Evolutionary conservation across 2,113 vertebrate genomes (phyloP).

Genomic region (Grus americana): DNA sequence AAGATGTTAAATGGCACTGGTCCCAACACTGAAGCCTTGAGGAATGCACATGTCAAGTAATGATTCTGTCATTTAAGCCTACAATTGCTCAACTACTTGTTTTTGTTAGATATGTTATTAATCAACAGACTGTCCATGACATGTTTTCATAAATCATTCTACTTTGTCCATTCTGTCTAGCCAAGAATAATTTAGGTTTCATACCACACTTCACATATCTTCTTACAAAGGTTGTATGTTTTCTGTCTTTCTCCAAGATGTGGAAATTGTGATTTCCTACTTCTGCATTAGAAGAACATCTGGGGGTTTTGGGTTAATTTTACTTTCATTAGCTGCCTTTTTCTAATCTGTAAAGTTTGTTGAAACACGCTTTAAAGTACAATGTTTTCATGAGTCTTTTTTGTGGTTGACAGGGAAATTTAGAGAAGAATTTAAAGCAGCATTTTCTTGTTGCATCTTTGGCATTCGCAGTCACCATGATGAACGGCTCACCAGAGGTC

Average conservation of each 20-base stretch:
- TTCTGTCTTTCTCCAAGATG: background rate
- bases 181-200: background rate
- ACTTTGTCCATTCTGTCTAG: background rate
- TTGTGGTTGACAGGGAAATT: slow-evolving; percentile 86
- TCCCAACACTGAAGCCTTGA: too few species aligned
- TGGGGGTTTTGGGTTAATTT: background rate
- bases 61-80: background rate
- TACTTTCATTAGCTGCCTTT: background rate
- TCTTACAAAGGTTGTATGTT: background rate
- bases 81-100: background rate
- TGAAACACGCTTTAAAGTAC: background rate
- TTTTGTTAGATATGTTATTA: background rate
- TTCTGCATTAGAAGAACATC: background rate
- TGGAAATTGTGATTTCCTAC: background rate
- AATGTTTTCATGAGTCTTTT: slow-evolving; percentile 41
- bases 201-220: background rate
- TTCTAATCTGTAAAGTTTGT: background rate
- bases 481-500: slow-evolving; percentile 72
- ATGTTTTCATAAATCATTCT: background rate
- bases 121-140: background rate
- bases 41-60: background rate
- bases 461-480: slow-evolving; percentile 65
- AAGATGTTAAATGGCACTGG: too few species aligned
- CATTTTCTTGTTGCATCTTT: slow-evolving; percentile 88
- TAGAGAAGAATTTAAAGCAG: slow-evolving; percentile 95